Percentiles rank a stretch among this genome's conserved stretches.
Evolutionary conservation across 2,888 invertebrate species (phyloP).

Genomic region (Sesamia inferens): DNA sequence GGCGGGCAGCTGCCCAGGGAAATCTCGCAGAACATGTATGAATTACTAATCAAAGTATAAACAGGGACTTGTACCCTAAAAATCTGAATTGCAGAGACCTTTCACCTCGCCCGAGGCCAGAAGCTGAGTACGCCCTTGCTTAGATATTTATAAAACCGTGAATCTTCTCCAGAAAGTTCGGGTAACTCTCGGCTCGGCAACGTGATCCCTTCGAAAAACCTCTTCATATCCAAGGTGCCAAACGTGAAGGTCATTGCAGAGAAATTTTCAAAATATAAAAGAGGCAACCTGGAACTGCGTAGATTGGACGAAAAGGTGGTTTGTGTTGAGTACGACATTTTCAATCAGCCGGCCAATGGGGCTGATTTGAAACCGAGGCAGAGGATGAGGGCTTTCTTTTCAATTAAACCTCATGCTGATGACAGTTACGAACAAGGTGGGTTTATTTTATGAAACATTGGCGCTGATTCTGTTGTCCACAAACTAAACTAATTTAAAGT

Average conservation of each 20-base stretch:
- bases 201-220: conserved; percentile 51
- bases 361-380: conserved; percentile 68
- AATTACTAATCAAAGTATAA: too few species aligned
- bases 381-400: conserved; percentile 81
- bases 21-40: too few species aligned
- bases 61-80: too few species aligned
- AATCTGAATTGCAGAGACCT: too few species aligned
- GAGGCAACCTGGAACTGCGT: conserved; percentile 78
- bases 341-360: conserved; percentile 48
- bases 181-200: not conserved
- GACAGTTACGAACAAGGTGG: conserved; percentile 37
- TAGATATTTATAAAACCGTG: not conserved
- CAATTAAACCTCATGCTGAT: conserved; percentile 69
- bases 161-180: not conserved
- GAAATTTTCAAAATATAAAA: conserved; percentile 79
- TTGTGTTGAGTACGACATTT: conserved; percentile 84
- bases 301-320: conserved; percentile 82
- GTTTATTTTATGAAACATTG: not conserved
- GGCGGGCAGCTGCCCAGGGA: too few species aligned
- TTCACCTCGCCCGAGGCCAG: too few species aligned
- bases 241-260: conserved; percentile 81
- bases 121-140: too few species aligned
- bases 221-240: conserved; percentile 78
- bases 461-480: too few species aligned
- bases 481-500: too few species aligned